phyloP scores from a whole-genome alignment of 2,888 invertebrate genomes.

The Troilus luridus region DNA sequence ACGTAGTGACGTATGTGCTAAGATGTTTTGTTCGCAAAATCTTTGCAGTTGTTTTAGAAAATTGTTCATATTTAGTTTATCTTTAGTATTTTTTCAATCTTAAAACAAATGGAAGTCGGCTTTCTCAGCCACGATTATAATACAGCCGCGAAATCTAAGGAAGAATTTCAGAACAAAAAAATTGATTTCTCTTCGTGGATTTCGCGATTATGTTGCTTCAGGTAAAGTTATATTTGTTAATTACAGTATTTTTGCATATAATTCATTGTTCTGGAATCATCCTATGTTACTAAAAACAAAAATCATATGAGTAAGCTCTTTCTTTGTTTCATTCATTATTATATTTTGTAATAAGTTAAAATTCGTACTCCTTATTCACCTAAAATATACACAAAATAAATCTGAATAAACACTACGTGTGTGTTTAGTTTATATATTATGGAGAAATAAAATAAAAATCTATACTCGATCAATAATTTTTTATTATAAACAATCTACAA shows the following conservation, averaged over 20 bases:
- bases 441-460: too few species aligned
- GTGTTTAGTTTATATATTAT: too few species aligned
- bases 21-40: not conserved
- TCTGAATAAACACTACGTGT: too few species aligned
- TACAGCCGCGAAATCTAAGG: not conserved
- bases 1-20: not conserved
- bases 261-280: not conserved
- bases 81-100: not conserved
- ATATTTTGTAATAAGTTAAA: too few species aligned
- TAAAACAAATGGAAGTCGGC: not conserved
- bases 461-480: too few species aligned
- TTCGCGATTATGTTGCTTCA: not conserved
- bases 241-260: not conserved
- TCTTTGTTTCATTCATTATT: too few species aligned
- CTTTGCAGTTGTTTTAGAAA: not conserved
- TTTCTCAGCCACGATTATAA: not conserved
- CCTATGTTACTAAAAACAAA: too few species aligned
- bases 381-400: too few species aligned
- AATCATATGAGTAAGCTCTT: too few species aligned
- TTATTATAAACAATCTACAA: too few species aligned
- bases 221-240: not conserved
- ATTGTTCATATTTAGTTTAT: not conserved
- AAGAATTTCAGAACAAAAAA: not conserved
- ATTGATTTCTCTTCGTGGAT: not conserved
- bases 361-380: too few species aligned